These are phyloP conservation scores for Mixornis gularis DNA, from an alignment of 2,113 vertebrate species.

Conservation along the genomic window DNA sequence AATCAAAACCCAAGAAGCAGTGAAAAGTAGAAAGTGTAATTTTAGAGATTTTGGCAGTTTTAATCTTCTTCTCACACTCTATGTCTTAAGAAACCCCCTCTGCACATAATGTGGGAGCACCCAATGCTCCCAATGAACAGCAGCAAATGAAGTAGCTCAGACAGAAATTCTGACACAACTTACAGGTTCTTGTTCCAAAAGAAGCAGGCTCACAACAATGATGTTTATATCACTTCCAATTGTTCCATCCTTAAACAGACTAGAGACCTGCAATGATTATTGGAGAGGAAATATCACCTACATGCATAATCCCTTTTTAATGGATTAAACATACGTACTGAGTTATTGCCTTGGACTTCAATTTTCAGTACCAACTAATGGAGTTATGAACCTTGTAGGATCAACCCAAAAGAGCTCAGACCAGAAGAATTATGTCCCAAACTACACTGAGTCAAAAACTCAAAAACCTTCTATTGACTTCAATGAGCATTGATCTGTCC, in stretches of 20 bases:
- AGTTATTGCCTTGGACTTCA: background rate
- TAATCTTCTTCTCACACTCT: background rate
- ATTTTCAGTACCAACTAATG: background rate
- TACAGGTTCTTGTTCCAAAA: slow-evolving; percentile 95
- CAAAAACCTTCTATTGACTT: background rate
- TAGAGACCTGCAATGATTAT: slow-evolving; percentile 84
- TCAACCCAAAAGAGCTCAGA: background rate
- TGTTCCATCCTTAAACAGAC: slow-evolving; percentile 96
- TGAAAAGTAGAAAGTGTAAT: background rate
- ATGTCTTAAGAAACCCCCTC: background rate
- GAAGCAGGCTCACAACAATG: slow-evolving; percentile 90
- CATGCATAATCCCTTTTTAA: background rate
- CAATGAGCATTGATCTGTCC: background rate
- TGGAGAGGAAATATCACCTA: background rate
- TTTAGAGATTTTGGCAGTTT: background rate
- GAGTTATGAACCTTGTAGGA: background rate
- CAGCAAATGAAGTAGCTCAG: background rate
- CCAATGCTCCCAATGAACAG: background rate
- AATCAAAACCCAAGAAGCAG: background rate
- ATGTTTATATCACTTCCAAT: slow-evolving; percentile 97
- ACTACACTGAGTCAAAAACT: background rate
- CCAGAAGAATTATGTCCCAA: background rate
- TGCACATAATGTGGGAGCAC: fast-evolving
- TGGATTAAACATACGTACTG: background rate
- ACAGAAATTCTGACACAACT: slow-evolving; percentile 49